Evolutionary conservation across 2,797 vertebrate species (phyloP).

Genomic region (Melanotaenia pygmaea): DNA sequence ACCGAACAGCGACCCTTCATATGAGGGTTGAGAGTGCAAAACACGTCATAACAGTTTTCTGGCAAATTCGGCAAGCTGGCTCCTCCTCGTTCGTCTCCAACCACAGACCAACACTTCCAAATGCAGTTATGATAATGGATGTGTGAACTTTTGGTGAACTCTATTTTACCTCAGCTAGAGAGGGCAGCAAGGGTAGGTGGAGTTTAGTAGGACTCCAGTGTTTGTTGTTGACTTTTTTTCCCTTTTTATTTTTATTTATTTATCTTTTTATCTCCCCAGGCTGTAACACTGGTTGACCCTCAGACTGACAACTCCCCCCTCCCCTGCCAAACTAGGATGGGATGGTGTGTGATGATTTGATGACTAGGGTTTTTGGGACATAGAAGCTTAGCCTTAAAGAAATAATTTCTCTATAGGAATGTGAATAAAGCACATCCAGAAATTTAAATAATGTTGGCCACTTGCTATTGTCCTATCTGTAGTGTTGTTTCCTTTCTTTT

Average conservation of each 20-base stretch:
- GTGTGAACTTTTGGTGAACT: conserved; percentile 80
- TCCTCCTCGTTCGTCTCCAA: conserved; percentile 42
- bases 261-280: conserved; percentile 11
- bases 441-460: background rate
- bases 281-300: conserved; percentile 59
- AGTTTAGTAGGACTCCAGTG: conserved; percentile 53
- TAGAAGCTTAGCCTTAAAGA: conserved; percentile 16
- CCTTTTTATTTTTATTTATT: background rate
- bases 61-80: conserved; percentile 49
- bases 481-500: no score
- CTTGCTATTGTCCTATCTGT: background rate
- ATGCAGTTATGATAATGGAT: conserved; percentile 46
- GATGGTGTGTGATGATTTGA: conserved; percentile 20
- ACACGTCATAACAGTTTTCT: conserved; percentile 62
- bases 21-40: conserved; percentile 74
- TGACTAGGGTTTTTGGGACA: conserved; percentile 30
- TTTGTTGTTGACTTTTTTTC: conserved; percentile 26
- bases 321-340: conserved; percentile 7
- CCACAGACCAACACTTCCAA: conserved; percentile 53
- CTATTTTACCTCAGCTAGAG: conserved; percentile 21
- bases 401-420: conserved; percentile 35
- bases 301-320: no score
- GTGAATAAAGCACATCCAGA: conserved; percentile 12
- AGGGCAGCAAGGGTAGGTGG: conserved; percentile 51
- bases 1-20: conserved; percentile 74